Evolutionary conservation across 2,888 invertebrate genomes (phyloP), one percentile per base, ranked within the genome.

Genomic region (Meiosimyza decipiens): DNA sequence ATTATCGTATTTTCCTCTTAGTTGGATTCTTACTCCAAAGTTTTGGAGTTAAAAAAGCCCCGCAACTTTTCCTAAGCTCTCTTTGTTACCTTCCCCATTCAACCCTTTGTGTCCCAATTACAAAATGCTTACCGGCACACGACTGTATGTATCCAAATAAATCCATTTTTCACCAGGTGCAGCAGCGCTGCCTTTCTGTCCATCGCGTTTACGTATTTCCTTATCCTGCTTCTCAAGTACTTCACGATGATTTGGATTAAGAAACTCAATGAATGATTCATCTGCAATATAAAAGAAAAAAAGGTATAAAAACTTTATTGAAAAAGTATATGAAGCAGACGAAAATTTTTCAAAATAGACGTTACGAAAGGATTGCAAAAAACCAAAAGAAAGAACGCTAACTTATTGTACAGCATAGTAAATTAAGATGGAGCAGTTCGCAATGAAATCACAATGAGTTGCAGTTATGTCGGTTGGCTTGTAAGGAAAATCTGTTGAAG

Each of bases 91-190:
- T 40, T 40, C 40, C 47, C 4, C 64, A 15, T 40, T 15, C 50
- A 22, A 16, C 50, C 1, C 40, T 55, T 55, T 13, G 9, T 7
- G 9, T 9, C 40, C 9, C 6, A 40, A 40, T 40, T 40, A 40
- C 40, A 40, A 40, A 28, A 9, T 49, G 88, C 90, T 89, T 86
- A 95, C 95, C 82, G 95, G 94, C 79, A 96, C 94, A 79, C 95
- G 91, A 51, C 95, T 95, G 81, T 95, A 94, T 76, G 94, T 93
- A 71, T 95, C 95, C 77, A 96, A 87, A 93, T 95, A 95, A 77
- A 95, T 92, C 94, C 94, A 95, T 33, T 92, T 92, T 79, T 94
- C 93, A 2, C 92, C 93, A 1, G 92, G 91, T 0, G 92, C 91
- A 0, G 91, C 90, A 40, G 40, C 40, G 40, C 40, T 40, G 0